These are phyloP conservation scores for Astropecten irregularis DNA, from an alignment of 53 echinoderm and acorn worm genomes.

Conservation along the genomic window DNA sequence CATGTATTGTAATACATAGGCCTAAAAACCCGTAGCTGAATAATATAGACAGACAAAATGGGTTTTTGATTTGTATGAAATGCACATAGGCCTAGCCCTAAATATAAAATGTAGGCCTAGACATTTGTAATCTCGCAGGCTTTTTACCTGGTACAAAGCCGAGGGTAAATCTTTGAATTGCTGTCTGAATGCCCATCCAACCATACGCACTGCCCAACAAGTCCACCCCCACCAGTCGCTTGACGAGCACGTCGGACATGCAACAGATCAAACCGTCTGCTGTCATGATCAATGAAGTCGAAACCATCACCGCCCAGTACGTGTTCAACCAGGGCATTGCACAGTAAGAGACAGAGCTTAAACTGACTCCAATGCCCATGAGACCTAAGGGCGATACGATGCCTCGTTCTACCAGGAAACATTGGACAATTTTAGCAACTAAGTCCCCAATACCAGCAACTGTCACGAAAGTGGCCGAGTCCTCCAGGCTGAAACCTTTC, in stretches of 20 bases:
- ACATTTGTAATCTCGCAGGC: too few species aligned
- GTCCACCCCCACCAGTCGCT: background rate
- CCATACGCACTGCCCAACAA: background rate
- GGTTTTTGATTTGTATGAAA: background rate
- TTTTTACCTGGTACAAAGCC: background rate
- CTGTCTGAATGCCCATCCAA: background rate
- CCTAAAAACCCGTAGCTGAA: too few species aligned
- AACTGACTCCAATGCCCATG: background rate
- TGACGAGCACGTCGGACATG: background rate
- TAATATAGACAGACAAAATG: background rate
- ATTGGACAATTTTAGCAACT: background rate
- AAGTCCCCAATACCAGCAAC: background rate
- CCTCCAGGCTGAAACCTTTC: background rate
- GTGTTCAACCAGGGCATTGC: background rate
- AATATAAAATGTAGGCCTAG: too few species aligned
- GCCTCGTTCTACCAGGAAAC: background rate
- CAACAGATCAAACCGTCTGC: background rate
- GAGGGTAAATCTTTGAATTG: background rate
- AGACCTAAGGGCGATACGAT: background rate
- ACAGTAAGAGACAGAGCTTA: background rate
- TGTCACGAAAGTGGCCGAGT: background rate
- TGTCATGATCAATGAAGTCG: background rate
- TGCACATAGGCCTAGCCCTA: too few species aligned
- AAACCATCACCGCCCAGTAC: background rate
- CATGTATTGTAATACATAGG: too few species aligned